These are phyloP conservation scores for Hipposideros armiger DNA, from an alignment of 2,113 vertebrate species.

Conservation along the genomic window DNA sequence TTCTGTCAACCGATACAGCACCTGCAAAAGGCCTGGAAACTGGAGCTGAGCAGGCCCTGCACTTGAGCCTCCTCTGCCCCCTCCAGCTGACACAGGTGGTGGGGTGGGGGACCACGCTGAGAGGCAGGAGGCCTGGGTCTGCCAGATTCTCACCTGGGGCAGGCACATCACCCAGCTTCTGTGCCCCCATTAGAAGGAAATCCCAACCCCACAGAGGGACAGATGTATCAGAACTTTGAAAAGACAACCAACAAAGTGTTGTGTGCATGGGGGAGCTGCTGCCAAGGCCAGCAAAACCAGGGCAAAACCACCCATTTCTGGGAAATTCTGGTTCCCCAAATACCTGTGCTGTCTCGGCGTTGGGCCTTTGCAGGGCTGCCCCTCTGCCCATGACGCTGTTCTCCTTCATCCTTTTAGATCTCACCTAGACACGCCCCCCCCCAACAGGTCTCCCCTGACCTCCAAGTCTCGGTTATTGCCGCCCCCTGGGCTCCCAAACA, in stretches of 20 bases:
- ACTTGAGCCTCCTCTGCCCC: not conserved
- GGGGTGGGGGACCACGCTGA: fast-evolving
- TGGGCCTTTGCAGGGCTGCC: not conserved
- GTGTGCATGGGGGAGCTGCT: too few species aligned
- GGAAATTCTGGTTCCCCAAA: not conserved
- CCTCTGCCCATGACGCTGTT: not conserved
- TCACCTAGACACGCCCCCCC: not conserved
- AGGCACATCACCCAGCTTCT: not conserved
- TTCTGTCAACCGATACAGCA: constrained; percentile 43
- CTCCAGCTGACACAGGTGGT: not conserved
- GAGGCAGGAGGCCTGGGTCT: not conserved
- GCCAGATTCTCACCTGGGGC: not conserved
- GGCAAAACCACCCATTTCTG: not conserved
- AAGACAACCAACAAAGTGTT: not conserved
- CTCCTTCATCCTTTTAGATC: not conserved
- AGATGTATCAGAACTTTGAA: not conserved
- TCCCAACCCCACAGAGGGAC: not conserved
- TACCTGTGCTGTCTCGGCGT: not conserved
- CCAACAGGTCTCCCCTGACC: not conserved
- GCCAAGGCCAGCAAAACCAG: fast-evolving
- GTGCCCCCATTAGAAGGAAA: not conserved
- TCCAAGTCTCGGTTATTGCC: not conserved
- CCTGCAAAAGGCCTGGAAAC: constrained; percentile 57
- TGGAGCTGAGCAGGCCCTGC: not conserved
- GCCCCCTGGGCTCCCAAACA: not conserved